Base-by-base conservation (phyloP, 1,140 invertebrate genomes). In the Drosophila pachea region DNA sequence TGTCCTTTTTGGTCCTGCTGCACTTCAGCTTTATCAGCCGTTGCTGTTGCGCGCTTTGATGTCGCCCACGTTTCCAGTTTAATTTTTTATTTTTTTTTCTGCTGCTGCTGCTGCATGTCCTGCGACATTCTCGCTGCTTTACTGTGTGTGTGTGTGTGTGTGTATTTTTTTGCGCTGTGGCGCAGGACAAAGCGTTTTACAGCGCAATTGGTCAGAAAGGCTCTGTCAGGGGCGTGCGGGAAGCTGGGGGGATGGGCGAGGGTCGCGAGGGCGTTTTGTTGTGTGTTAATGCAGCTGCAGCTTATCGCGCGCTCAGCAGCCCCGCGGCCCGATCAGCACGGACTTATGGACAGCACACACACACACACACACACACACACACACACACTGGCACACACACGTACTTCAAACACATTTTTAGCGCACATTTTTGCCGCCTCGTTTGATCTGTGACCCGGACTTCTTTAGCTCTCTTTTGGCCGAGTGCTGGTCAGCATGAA, bases 321-420 rank as follows among this genome's bases (percentile, higher is more conserved):
- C 78, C 71, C 47, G 74, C 60, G 71, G 78, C 68, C 76, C 53
- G 81, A 76, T 86, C 73, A 84, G 59, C 76, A 16, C 40, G 48
- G 53, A 73, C 52, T 76, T 75, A 74, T 67, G 43, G 22, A 35
- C 43, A 33, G 53, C 66, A 49, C 58, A 52, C 53, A 43, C 16
- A n/a, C 35, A 42, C 50, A 33, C 62, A 49, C 22, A 32, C 33
- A 32, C 40, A 54, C 40, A 38, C 32, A 40, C 45, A 35, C 47
- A 50, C 29, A 43, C 12, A 11, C 48, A 53, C 65, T n/a, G n/a
- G n/a, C n/a, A n/a, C n/a, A n/a, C n/a, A n/a, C n/a, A 32, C 9
- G 33, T 36, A 83, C 81, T 86, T 84, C 81, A 84, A 84, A 84
- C 73, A 84, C 81, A 84, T 84, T 81, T 86, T 86, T 72, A 32